Conservation (phyloP, 2,888 invertebrate species). For the Mesorhabditis spiculigera region DNA sequence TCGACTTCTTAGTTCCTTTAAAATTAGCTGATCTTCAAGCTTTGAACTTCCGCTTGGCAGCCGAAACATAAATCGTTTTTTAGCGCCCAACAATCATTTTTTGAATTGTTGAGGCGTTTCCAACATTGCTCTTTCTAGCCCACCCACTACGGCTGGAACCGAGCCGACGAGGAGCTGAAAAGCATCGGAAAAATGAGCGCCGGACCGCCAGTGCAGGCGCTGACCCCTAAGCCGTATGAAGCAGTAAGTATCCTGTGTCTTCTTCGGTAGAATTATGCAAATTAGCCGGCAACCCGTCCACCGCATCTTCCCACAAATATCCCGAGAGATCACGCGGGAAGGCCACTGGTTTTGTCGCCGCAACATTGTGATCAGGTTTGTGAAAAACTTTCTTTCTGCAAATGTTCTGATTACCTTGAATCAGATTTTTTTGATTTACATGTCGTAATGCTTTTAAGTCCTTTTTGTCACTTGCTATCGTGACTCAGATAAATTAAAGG, state of each 20-base stretch:
- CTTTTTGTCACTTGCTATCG: no score
- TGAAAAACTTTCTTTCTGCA: neutral
- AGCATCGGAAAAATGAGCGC: neutral
- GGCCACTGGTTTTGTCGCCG: conserved; percentile 46
- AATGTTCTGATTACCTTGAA: no score
- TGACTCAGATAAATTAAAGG: no score
- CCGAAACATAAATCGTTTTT: no score
- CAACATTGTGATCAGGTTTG: conserved; percentile 43
- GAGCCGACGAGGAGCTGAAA: conserved; percentile 1
- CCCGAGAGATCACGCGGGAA: conserved; percentile 34
- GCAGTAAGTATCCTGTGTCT: neutral
- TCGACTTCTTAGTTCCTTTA: no score
- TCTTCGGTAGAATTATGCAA: neutral
- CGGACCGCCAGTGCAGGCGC: neutral
- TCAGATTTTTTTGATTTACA: neutral
- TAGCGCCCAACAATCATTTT: no score
- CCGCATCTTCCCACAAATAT: conserved; percentile 18
- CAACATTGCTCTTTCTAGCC: neutral
- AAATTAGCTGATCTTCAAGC: no score
- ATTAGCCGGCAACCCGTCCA: neutral
- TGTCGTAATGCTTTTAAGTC: no score
- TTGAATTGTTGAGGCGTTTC: no score
- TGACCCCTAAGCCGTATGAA: neutral
- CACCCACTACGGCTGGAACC: neutral
- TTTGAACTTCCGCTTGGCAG: no score